Evolutionary conservation across 1,140 invertebrate species (phyloP).

Genomic region (Bombus confusus): DNA sequence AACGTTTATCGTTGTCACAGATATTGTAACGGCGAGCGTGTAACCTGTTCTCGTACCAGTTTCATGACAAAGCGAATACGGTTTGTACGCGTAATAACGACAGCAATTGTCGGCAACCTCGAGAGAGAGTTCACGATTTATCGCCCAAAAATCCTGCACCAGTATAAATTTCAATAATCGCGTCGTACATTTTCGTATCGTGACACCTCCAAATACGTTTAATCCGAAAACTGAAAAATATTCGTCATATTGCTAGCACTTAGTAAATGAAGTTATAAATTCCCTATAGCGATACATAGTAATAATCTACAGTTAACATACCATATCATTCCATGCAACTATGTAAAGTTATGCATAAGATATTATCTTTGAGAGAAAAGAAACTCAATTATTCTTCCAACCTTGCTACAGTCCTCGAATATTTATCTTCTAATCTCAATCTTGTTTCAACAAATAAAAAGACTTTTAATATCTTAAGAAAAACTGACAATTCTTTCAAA

Average conservation of each 20-base stretch:
- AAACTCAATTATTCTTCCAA: background rate
- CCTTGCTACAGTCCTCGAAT: no score
- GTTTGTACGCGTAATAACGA: conserved; percentile 30
- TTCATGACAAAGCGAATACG: conserved; percentile 47
- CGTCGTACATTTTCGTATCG: background rate
- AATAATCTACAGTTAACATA: no score
- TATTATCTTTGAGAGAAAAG: background rate
- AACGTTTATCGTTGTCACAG: conserved; percentile 16
- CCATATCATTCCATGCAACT: no score
- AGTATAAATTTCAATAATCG: conserved; percentile 3
- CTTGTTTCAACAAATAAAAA: background rate
- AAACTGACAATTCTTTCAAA: background rate
- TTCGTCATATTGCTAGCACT: background rate
- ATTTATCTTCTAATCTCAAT: no score
- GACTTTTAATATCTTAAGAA: background rate
- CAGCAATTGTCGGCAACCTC: conserved; percentile 5
- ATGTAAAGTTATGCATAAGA: background rate
- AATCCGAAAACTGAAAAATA: background rate
- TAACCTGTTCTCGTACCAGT: conserved; percentile 39
- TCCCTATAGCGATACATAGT: background rate
- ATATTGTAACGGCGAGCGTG: conserved; percentile 19
- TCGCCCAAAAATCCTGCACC: background rate
- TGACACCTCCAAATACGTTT: background rate
- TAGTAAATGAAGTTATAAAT: background rate
- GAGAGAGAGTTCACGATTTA: background rate